Percentiles rank a stretch among this genome's conserved stretches.
phyloP scores from a whole-genome alignment of 2,888 invertebrate species.

The Volucella inanis region DNA sequence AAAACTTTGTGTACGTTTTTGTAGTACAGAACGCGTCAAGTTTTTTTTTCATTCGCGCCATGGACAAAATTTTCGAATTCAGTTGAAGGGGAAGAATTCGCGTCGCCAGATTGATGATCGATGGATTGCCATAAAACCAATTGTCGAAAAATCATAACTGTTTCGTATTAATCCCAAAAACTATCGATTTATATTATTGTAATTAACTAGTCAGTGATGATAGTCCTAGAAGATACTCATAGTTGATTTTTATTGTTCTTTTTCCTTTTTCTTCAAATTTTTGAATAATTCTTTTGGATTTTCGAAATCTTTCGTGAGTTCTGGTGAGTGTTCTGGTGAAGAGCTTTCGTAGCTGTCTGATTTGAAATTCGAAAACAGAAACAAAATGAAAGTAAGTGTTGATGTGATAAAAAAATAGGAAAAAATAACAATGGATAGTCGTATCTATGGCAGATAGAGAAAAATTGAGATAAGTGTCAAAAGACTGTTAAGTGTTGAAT shows the following conservation, averaged over 20 bases:
- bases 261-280: not conserved
- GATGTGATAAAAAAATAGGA: slow-evolving; percentile 1
- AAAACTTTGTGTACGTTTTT: not conserved
- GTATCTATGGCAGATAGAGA: slow-evolving; percentile 37
- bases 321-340: too few species aligned
- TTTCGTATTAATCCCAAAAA: slow-evolving; percentile 49
- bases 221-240: too few species aligned
- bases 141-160: slow-evolving; percentile 10
- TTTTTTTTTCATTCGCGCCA: slow-evolving; percentile 46
- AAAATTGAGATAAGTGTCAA: slow-evolving; percentile 27
- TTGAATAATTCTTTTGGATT: not conserved
- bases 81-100: slow-evolving; percentile 66
- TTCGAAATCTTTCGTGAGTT: too few species aligned
- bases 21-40: slow-evolving; percentile 10
- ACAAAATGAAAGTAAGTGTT: slow-evolving; percentile 44
- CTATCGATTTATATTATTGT: slow-evolving; percentile 15
- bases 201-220: too few species aligned
- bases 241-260: not conserved
- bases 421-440: slow-evolving; percentile 12
- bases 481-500: slow-evolving; percentile 13
- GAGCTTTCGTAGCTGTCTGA: not conserved
- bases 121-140: slow-evolving; percentile 68
- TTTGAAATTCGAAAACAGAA: not conserved
- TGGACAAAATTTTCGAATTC: slow-evolving; percentile 55
- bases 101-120: slow-evolving; percentile 70